Base-by-base conservation (phyloP, 2,888 invertebrate genomes). In the Papilio gigon region DNA sequence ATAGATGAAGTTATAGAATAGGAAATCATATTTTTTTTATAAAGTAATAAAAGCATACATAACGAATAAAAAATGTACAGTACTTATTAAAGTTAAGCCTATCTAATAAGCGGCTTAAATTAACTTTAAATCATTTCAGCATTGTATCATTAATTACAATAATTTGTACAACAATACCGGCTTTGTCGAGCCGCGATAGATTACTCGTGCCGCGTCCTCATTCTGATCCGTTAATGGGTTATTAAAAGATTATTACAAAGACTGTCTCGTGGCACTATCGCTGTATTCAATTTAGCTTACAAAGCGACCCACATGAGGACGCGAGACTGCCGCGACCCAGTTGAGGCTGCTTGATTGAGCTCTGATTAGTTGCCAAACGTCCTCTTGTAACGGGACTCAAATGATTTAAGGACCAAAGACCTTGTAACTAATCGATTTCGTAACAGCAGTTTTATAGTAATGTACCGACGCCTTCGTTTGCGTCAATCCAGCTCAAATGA, bases 251-350 rank as follows among this genome's bases (percentile, higher is more conserved):
- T 61, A 65, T 65, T 50, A 67, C 56, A 44, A 42, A 50, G 60
- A 6, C 47, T 53, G 42, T 68, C 65, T 60, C 40, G 40, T 14
- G 53, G 44, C 20, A 17, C 63, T 70, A 70, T 62, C 70, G 17
- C 62, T 35, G 65, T 35, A 66, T 70, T 59, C 66, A 70, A 70
- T 70, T 63, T 60, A 59, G 50, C 50, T 60, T n/a, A 58, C 40
- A 70, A 66, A 56, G 61, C 44, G 74, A 72, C 73, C 75, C 68
- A 73, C 71, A 71, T 65, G 71, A 73, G 72, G 73, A 74, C 71
- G 60, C 70, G 44, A 68, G 50, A 65, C 50, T 33, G 50, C 66
- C 66, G 68, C 71, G 72, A 65, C 72, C 74, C 72, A 74, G 70
- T 75, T 75, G 20, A n/a, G 6, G 61, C 42, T 44, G 56, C 62